Base-by-base conservation (phyloP, 2,888 invertebrate species). In the Chloroclysta siterata region DNA sequence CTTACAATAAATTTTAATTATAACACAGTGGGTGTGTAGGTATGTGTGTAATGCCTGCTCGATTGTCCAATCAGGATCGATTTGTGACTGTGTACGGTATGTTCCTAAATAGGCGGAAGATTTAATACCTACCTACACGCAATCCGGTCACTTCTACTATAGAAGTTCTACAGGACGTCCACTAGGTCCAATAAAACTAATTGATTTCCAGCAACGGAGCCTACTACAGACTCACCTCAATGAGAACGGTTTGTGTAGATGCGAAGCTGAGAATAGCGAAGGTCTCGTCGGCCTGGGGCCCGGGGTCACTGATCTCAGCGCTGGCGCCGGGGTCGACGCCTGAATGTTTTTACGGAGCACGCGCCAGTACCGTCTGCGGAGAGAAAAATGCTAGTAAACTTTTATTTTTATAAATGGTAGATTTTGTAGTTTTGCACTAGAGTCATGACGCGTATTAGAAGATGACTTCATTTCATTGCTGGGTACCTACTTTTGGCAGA, bases 271-370 rank as follows among this genome's bases (percentile, higher is more conserved):
- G 79, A 96, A 96, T 65, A 96, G 93, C 36, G 96, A 95, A 55
- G 94, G 89, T 52, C 94, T 78, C 0, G 89, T 72, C 13, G 88
- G 84, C n/a, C 89, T 69, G n/a, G 90, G 86, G 22, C 88, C 87
- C 0, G 93, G 90, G 8, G 90, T 88, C 50, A 90, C 89, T 39
- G 91, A 86, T 48, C 90, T 80, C 55, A 89, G 76, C 46, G 88
- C 79, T 2, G 90, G 90, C 63, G 83, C 78, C 0, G 88, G 80
- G n/a, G 79, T 83, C 10, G 90, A 85, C 36, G 86, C 93, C 78
- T 81, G 93, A 73, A 81, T 94, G 82, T 96, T 96, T 83, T 97
- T 97, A n/a, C 95, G 94, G 80, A 96, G 94, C 29, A 96, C 95
- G 52, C 95, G 94, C 95, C 97, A 96, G 79, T 97, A 97, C 73